Conservation (phyloP, 2,797 vertebrate species). For the Pipistrellus pygmaeus region DNA sequence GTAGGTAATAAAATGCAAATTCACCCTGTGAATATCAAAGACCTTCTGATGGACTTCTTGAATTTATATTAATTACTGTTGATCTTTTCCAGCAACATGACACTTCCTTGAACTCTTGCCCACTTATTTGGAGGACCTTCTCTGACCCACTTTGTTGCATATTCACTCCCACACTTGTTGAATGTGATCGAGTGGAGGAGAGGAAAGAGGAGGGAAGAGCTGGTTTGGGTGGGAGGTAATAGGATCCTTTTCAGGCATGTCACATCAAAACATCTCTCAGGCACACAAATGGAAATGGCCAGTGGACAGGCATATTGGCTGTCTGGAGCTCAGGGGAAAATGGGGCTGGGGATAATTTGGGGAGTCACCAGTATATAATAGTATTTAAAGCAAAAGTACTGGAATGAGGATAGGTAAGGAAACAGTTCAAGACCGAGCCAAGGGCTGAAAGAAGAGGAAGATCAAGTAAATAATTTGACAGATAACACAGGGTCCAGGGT, state of each 20-base stretch:
- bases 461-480: accelerated
- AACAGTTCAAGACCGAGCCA: not conserved
- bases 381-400: not conserved
- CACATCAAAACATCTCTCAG: not conserved
- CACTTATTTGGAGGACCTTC: not conserved
- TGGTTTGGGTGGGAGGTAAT: not conserved
- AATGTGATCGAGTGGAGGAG: no score
- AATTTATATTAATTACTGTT: no score
- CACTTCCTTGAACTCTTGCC: not conserved
- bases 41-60: no score
- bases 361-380: no score
- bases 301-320: not conserved
- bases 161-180: not conserved
- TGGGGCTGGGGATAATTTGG: accelerated
- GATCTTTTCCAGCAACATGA: not conserved
- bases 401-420: not conserved
- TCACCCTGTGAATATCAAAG: no score
- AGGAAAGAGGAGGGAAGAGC: not conserved
- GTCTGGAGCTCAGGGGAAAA: not conserved
- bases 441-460: no score
- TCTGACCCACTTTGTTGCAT: not conserved
- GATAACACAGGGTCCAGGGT: accelerated
- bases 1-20: no score
- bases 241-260: not conserved
- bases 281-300: not conserved